phyloP scores from a whole-genome alignment of 2,888 invertebrate species.

The Microctonus aethiopoides region DNA sequence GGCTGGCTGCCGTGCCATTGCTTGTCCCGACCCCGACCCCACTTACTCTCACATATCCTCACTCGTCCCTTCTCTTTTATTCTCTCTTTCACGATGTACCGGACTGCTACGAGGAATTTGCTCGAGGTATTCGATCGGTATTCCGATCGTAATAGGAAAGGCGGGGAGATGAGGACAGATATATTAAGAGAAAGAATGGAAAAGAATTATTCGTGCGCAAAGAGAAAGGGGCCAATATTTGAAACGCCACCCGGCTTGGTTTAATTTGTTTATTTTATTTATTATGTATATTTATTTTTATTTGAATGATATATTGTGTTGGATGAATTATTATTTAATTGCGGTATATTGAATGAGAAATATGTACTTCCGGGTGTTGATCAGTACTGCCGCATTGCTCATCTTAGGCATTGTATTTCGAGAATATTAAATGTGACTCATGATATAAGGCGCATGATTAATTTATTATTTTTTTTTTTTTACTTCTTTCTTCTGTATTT shows the following conservation, averaged over 20 bases:
- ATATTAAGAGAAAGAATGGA: conserved; percentile 15
- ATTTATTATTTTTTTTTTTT: background rate
- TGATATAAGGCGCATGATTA: background rate
- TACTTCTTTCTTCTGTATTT: background rate
- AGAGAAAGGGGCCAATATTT: conserved; percentile 10
- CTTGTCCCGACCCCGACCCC: conserved; percentile 25
- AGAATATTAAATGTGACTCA: background rate
- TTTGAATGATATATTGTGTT: background rate
- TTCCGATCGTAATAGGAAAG: conserved; percentile 38
- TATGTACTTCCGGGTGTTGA: background rate
- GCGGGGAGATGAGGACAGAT: conserved; percentile 17
- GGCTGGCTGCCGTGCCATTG: conserved; percentile 6
- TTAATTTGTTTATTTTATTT: background rate
- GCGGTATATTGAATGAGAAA: background rate
- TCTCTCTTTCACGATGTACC: conserved; percentile 32
- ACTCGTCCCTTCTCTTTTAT: conserved; percentile 33
- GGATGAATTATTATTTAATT: background rate
- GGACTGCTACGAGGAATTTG: conserved; percentile 47
- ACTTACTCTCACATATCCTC: conserved; percentile 27
- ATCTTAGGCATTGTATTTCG: background rate
- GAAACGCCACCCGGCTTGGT: background rate
- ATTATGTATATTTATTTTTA: background rate
- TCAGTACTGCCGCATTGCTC: background rate
- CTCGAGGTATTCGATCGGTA: conserved; percentile 51
- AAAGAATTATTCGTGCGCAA: background rate